Evolutionary conservation across 2,888 invertebrate species (phyloP).

Genomic region (Sylvicola fuscatus): DNA sequence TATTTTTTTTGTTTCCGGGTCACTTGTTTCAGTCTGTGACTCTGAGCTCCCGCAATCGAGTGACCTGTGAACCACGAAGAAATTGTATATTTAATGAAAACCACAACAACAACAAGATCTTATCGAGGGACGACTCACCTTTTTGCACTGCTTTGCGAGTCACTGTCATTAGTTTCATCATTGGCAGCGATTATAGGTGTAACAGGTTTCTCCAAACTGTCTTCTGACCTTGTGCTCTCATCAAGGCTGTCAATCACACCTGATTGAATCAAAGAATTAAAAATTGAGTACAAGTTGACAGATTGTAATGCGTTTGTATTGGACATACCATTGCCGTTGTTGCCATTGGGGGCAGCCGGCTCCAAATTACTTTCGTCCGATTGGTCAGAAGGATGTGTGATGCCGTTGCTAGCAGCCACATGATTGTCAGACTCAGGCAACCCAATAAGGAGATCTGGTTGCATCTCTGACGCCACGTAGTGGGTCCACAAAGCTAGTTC

Average conservation of each 20-base stretch:
- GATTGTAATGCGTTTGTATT: slow-evolving; percentile 10
- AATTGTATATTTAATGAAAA: too few relatives aligned
- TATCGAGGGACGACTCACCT: slow-evolving; percentile 8
- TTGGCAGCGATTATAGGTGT: slow-evolving; percentile 24
- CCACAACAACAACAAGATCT: too few relatives aligned
- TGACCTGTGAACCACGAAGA: slow-evolving; percentile 9
- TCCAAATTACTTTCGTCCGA: slow-evolving; percentile 68
- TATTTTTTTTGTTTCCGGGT: slow-evolving; percentile 22
- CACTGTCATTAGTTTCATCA: slow-evolving; percentile 14
- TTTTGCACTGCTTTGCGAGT: slow-evolving; percentile 13
- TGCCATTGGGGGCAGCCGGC: slow-evolving; percentile 27
- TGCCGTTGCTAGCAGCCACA: slow-evolving; percentile 5
- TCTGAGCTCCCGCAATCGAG: slow-evolving; percentile 13
- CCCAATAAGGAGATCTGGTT: slow-evolving; percentile 64
- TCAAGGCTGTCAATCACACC: slow-evolving; percentile 29
- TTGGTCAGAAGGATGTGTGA: slow-evolving; percentile 13
- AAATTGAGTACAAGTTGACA: neutral
- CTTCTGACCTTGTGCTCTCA: slow-evolving; percentile 53
- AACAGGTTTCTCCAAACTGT: slow-evolving; percentile 46
- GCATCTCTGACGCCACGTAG: slow-evolving; percentile 64
- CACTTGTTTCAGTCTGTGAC: slow-evolving; percentile 13
- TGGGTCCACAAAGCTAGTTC: slow-evolving; percentile 89
- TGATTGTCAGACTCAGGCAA: slow-evolving; percentile 34
- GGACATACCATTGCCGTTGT: slow-evolving; percentile 14
- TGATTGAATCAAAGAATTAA: neutral